Evolutionary conservation across 2,113 vertebrate species (phyloP).

Genomic region (Hiodon tergisus): DNA sequence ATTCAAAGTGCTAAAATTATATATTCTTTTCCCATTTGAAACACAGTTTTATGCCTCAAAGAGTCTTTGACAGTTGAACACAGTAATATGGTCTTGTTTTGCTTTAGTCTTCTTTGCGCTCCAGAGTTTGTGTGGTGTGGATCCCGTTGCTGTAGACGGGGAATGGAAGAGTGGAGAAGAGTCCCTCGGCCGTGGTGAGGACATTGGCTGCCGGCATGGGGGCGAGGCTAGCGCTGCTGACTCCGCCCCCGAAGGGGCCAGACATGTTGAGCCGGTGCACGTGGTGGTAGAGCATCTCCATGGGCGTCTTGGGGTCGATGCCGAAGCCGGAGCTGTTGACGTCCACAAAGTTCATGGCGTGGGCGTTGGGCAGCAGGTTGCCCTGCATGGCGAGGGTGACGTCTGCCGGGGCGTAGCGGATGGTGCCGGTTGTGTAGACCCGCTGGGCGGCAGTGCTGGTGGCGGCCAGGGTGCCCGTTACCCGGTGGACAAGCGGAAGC

Average conservation of each 20-base stretch:
- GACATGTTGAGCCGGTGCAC: constrained; percentile 98
- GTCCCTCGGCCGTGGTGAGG: constrained; percentile 95
- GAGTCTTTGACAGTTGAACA: constrained; percentile 71
- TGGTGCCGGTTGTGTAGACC: constrained; percentile 98
- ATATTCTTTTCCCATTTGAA: constrained; percentile 67
- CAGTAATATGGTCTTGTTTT: constrained; percentile 73
- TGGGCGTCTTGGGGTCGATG: constrained; percentile 98
- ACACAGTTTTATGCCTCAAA: constrained; percentile 79
- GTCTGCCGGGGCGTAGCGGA: constrained; percentile 95
- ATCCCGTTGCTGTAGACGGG: constrained; percentile 98
- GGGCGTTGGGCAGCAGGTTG: constrained; percentile 88
- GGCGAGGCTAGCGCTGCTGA: constrained; percentile 78
- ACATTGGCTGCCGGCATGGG: constrained; percentile 91
- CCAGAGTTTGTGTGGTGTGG: constrained; percentile 91
- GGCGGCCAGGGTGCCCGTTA: constrained; percentile 83
- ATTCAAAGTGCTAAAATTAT: constrained; percentile 99
- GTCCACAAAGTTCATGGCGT: constrained; percentile 94
- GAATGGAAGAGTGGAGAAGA: constrained; percentile 96
- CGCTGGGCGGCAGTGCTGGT: constrained; percentile 83
- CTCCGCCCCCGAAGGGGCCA: constrained; percentile 79
- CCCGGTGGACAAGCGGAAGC: constrained; percentile 91
- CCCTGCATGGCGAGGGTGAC: constrained; percentile 95
- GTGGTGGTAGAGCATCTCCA: constrained; percentile 99
- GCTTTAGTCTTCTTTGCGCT: constrained; percentile 94
- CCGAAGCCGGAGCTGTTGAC: constrained; percentile 84